Base-by-base conservation (phyloP, 2,113 vertebrate species). In the Abramis brama region DNA sequence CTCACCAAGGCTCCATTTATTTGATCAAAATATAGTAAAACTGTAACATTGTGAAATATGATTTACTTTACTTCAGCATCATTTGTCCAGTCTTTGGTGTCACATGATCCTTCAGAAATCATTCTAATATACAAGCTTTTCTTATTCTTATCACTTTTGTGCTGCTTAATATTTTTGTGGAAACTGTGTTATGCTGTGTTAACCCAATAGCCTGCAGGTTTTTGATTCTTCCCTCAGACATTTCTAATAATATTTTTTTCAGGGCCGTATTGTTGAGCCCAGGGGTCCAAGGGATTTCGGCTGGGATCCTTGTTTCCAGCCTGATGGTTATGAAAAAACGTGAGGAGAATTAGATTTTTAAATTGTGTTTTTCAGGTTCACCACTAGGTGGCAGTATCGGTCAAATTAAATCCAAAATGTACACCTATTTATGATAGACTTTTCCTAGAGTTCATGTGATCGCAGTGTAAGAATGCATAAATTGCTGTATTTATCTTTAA, bases 221-320 rank as follows among this genome's bases (percentile, higher is more conserved):
- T 43, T 62, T 50, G 17, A 82, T 45, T 71, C 1, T 13, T 15
- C 15, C 4, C 21, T 57, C 60, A 5, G 23, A 30, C 36, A 79
- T 47, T 39, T 86, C 17, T 60, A 70, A 75, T 19, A 0, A 19
- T 79, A 70, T 33, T 85, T 87, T 87, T 86, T 89, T 87, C 36
- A 99, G 98, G 98, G 98, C 1, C 83, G 78, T 64, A 99, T 99
- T 68, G 98, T 99, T 79, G 96, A 95, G 59, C 98, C 98, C 25
- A 94, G 97, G 83, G 98, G 98, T 21, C 96, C 96, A 21, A 93
- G 95, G 82, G 98, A 99, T 93, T 99, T 99, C 92, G 98, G 98
- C 86, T 99, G 98, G 98, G 98, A 99, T 92, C 97, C 98, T 9
- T 99, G 97, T 94, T 99, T 99, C 91, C 97, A 98, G 90, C 98